Base-by-base conservation (phyloP, 2,797 vertebrate genomes). In the Buceros bicornis region DNA sequence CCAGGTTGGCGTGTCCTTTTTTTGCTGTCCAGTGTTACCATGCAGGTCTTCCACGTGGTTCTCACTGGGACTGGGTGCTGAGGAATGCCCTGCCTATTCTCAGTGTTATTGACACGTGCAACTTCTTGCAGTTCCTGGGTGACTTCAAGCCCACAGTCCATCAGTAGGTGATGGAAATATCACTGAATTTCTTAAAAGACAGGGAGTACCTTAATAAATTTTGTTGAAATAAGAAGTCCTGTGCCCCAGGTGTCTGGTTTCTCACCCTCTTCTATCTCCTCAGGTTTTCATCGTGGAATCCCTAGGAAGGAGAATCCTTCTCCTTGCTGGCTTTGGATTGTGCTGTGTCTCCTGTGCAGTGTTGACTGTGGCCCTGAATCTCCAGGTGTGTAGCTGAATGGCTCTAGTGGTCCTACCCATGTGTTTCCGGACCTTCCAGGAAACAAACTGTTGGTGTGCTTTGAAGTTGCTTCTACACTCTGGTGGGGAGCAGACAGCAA, bases 201-300 rank as follows among this genome's bases (percentile, higher is more conserved):
- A 33, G 43, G 65, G 54, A 12, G 6, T 31, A 37, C 22, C 16
- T 33, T 48, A 20, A 24, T 31, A 48, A 26, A 47, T 35, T 11
- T 57, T 82, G 31, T 20, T 53, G 31, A 33, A 57, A 2, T 26
- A 21, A 37, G 16, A 22, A 16, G 10, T 29, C 61, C 56, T 71
- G 67, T 67, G 24, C 31, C 18, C 26, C 40, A 20, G 9, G 6
- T 31, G 15, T 11, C 19, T 66, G 47, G 10, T 47, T 16, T 42
- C 33, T 81, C 45, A 85, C 15, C 24, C 14, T 42, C 29, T 90
- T n/a, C 54, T 48, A 5, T 58, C 15, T 17, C 45, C 26, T 2
- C 96, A 99, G 99, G 98, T 99, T 43, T 99, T 99, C 77, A 98
- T 99, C 2, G 99, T 99, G 62, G 99, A 99, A 89, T 97, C 98